phyloP scores from a whole-genome alignment of 2,797 vertebrate genomes.

The Tapirus indicus region DNA sequence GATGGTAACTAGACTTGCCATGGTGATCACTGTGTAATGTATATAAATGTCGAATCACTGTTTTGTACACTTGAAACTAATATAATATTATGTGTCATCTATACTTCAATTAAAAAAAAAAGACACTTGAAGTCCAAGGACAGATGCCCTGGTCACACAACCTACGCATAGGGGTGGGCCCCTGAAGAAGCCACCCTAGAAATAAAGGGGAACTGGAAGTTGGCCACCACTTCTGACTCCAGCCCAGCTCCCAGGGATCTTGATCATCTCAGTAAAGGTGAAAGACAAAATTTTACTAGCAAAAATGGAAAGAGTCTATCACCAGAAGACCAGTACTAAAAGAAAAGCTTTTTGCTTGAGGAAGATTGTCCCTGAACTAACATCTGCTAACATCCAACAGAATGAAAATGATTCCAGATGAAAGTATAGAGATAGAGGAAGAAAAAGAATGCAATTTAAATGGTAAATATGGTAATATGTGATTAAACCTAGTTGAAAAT shows the following conservation, averaged over 20 bases:
- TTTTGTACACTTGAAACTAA: too few species aligned
- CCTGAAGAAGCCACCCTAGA: not conserved
- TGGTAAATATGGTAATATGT: not conserved
- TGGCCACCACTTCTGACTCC: not conserved
- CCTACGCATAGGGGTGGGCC: not conserved
- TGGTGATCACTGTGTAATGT: too few species aligned
- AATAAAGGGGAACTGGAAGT: not conserved
- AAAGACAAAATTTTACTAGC: not conserved
- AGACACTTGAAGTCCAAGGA: not conserved
- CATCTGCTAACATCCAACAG: not conserved
- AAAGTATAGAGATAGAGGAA: not conserved
- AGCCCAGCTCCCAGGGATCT: not conserved
- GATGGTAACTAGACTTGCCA: too few species aligned
- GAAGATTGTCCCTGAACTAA: too few species aligned
- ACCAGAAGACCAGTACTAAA: not conserved
- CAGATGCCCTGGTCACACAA: not conserved
- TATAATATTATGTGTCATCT: too few species aligned
- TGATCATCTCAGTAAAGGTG: not conserved
- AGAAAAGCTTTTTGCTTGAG: too few species aligned
- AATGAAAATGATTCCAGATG: not conserved
- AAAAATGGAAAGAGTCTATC: not conserved
- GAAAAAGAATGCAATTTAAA: not conserved
- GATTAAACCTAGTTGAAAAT: conserved; percentile 30
- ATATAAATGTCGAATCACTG: too few species aligned
- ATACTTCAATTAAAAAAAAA: too few species aligned